These are phyloP conservation scores for Lota lota DNA, from an alignment of 2,113 vertebrate genomes.

Conservation along the genomic window DNA sequence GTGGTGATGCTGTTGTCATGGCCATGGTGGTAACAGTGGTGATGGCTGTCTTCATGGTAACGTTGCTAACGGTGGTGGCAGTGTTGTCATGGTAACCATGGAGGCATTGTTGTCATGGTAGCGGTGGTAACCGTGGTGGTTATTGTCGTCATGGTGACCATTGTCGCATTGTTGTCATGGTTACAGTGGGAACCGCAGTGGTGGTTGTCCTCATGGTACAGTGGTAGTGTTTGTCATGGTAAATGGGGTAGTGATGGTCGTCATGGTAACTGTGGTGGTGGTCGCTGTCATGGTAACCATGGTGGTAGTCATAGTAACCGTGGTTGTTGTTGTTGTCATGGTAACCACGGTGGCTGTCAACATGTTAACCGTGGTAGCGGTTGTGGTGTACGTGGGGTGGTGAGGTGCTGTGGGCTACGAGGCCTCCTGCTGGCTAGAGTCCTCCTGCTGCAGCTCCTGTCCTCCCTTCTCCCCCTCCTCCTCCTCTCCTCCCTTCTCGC, in stretches of 20 bases:
- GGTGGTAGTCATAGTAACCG: not conserved
- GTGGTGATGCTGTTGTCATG: conserved; percentile 39
- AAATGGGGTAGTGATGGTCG: not conserved
- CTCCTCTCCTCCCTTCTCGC: conserved; percentile 81
- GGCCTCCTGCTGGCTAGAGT: conserved; percentile 82
- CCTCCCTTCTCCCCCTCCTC: conserved; percentile 68
- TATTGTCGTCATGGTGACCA: not conserved
- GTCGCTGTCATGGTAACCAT: not conserved
- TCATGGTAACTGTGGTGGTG: not conserved
- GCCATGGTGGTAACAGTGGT: not conserved
- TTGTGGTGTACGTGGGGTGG: not conserved
- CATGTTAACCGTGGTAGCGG: not conserved
- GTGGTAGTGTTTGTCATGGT: not conserved
- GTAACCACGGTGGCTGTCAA: not conserved
- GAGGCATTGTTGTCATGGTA: not conserved
- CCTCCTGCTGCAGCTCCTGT: conserved; percentile 76
- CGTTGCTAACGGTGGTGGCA: not conserved
- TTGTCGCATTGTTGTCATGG: no score
- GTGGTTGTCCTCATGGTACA: not conserved
- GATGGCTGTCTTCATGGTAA: not conserved
- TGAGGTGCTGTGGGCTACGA: conserved; percentile 54
- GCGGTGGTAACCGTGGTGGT: not conserved
- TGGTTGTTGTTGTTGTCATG: not conserved
- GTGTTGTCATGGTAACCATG: no score
- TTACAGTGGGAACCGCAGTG: not conserved